Conservation (phyloP, 35 echinoderm and acorn worm species). For the Chiridota heheva region DNA sequence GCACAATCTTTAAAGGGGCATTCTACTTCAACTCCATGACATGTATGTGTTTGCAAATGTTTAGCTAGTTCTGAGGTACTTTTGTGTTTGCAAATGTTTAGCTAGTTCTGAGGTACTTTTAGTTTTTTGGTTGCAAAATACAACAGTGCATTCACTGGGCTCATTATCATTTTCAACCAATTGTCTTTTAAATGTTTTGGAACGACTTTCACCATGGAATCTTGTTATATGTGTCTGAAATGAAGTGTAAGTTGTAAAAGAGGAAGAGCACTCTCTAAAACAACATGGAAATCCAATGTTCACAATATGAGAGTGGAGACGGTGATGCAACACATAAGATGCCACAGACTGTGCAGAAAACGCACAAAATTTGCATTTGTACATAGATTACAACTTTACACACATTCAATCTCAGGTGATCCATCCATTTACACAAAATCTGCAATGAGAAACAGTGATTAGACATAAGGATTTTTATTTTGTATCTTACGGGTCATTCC, state of each 20-base stretch:
- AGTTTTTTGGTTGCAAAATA: neutral
- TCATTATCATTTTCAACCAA: neutral
- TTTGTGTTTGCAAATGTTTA: neutral
- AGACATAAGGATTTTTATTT: no score
- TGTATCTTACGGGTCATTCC: no score
- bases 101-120: neutral
- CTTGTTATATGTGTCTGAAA: constrained; percentile 28
- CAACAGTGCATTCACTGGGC: neutral
- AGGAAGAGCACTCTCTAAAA: neutral
- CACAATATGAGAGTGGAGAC: neutral
- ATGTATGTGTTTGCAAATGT: constrained; percentile 25
- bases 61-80: neutral
- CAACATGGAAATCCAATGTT: constrained; percentile 22
- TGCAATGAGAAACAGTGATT: no score
- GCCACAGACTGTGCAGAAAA: neutral
- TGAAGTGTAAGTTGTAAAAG: constrained; percentile 12
- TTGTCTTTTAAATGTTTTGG: neutral
- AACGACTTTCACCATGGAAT: neutral
- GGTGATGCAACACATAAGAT: constrained; percentile 16
- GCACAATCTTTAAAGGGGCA: constrained; percentile 2
- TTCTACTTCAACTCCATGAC: neutral
- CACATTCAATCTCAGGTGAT: no score
- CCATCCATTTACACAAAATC: no score
- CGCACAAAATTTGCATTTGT: neutral
- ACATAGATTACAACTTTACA: no score